Evolutionary conservation across 37 sponge, comb jelly and placozoan species (phyloP).

Genomic region (Aphrocallistes beatrix): DNA sequence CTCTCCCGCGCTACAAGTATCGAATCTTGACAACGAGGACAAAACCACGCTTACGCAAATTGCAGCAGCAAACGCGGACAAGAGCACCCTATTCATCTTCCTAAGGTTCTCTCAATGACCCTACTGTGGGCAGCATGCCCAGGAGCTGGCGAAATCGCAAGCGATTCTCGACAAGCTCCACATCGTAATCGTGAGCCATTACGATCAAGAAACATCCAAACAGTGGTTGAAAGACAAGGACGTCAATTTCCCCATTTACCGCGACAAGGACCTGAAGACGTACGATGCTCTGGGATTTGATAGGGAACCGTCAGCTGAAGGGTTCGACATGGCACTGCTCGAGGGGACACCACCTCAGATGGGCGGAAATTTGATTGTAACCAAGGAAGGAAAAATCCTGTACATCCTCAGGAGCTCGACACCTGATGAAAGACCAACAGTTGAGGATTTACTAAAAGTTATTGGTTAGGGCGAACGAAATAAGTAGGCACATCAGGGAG

Average conservation of each 20-base stretch:
- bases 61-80: background rate
- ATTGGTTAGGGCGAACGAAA: background rate
- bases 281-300: background rate
- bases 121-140: background rate
- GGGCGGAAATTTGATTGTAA: background rate
- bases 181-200: background rate
- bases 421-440: background rate
- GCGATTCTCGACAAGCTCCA: background rate
- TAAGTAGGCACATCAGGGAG: background rate
- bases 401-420: background rate
- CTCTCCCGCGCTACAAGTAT: background rate
- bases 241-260: background rate
- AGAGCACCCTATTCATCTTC: background rate
- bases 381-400: background rate
- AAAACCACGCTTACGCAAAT: background rate
- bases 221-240: background rate
- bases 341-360: background rate
- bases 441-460: background rate
- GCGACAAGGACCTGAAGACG: background rate
- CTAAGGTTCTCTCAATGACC: background rate
- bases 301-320: no score
- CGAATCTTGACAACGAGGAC: background rate
- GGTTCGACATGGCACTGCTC: no score
- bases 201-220: background rate
- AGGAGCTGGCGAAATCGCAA: background rate